These are phyloP conservation scores for Gobionotothen gibberifrons DNA, from an alignment of 2,797 vertebrate genomes.

Conservation along the genomic window DNA sequence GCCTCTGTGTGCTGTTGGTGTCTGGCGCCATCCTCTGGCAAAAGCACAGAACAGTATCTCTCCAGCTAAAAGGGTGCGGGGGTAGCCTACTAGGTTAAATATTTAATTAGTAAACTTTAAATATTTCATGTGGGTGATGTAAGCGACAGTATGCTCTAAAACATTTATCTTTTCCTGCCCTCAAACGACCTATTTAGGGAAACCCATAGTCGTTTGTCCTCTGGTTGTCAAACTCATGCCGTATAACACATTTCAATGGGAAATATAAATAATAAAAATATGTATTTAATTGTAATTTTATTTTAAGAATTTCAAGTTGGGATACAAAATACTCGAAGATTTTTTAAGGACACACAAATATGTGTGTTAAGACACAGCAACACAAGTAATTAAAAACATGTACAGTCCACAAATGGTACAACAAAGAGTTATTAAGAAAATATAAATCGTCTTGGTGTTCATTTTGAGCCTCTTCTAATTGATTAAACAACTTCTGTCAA, in stretches of 20 bases:
- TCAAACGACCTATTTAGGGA: slow-evolving; percentile 47
- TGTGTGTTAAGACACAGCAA: background rate
- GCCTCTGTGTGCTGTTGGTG: slow-evolving; percentile 39
- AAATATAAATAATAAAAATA: background rate
- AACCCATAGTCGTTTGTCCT: slow-evolving; percentile 42
- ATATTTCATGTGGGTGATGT: slow-evolving; percentile 85
- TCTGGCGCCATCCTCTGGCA: slow-evolving; percentile 82
- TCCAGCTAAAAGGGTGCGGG: slow-evolving; percentile 24
- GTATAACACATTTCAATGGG: background rate
- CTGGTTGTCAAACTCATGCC: slow-evolving; percentile 31
- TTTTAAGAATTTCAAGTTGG: background rate
- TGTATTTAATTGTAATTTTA: background rate
- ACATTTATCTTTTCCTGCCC: slow-evolving; percentile 32
- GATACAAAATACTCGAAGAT: background rate
- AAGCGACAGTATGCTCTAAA: slow-evolving; percentile 62
- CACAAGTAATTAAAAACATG: background rate
- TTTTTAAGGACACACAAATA: background rate
- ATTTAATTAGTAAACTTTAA: slow-evolving; percentile 84
- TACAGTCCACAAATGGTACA: background rate
- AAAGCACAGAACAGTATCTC: slow-evolving; percentile 10
- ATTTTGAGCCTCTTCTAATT: background rate
- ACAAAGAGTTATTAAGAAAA: background rate
- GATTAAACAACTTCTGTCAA: background rate
- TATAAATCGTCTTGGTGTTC: background rate
- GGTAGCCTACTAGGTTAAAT: slow-evolving; percentile 74